These are phyloP conservation scores for Bufotes viridis DNA, from an alignment of 2,797 vertebrate genomes.

Conservation along the genomic window DNA sequence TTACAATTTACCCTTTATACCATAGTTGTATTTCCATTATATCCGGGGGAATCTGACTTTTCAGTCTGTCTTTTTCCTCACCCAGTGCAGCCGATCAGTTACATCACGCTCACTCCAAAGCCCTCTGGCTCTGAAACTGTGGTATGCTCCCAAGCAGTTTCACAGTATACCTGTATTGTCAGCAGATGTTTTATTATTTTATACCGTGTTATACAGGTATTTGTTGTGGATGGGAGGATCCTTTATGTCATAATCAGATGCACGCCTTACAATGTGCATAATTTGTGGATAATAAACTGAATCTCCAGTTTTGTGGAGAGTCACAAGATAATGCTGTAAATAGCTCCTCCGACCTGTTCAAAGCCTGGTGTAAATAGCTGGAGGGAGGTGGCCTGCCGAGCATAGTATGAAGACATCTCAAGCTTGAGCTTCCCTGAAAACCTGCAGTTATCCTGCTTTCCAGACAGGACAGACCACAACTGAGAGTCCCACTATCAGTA, in stretches of 20 bases:
- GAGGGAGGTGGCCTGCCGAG: no score
- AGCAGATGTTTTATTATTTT: background rate
- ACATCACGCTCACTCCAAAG: constrained; percentile 3
- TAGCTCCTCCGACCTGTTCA: background rate
- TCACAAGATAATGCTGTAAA: background rate
- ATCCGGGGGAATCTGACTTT: constrained; percentile 8
- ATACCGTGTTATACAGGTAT: background rate
- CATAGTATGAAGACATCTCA: no score
- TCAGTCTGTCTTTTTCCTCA: background rate
- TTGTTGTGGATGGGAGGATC: background rate
- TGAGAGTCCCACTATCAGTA: no score
- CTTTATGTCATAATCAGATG: background rate
- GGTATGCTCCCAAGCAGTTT: constrained; percentile 15
- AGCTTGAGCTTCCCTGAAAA: no score
- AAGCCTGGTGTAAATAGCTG: background rate
- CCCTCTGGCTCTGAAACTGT: constrained; percentile 50
- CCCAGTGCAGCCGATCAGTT: constrained; percentile 13
- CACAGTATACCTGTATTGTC: background rate
- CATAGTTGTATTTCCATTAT: background rate
- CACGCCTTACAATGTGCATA: background rate
- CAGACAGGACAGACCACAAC: no score
- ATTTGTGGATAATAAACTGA: no score
- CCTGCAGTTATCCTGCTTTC: no score
- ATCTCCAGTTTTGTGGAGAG: no score
- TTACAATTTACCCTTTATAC: background rate